These are phyloP conservation scores for Emys orbicularis DNA, from an alignment of 2,797 vertebrate genomes.

Conservation along the genomic window DNA sequence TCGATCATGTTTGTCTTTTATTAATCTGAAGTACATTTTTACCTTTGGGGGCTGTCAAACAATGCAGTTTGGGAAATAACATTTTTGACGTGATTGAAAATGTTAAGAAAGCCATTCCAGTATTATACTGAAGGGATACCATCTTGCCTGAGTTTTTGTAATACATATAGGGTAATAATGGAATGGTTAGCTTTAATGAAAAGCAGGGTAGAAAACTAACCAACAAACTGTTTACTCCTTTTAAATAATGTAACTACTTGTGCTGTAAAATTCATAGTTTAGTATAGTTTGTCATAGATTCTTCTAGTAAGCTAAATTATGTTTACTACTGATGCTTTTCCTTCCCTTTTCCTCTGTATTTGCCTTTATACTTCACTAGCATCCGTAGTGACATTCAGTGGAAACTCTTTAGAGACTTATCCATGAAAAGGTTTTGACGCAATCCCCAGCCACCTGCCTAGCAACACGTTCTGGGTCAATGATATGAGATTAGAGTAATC, in stretches of 20 bases:
- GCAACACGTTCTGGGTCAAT: constrained; percentile 70
- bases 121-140: not conserved
- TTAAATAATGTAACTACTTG: not conserved
- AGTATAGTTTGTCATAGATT: not conserved
- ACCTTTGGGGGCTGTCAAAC: not conserved
- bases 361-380: constrained; percentile 27
- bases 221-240: not conserved
- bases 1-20: not conserved
- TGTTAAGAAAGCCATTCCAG: not conserved
- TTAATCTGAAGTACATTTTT: not conserved
- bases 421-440: not conserved
- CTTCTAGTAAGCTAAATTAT: not conserved
- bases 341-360: not conserved
- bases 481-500: constrained; percentile 50
- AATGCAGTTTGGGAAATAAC: not conserved
- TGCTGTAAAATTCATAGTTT: not conserved
- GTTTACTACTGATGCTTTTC: constrained; percentile 24
- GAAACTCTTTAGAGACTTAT: constrained; percentile 36
- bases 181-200: not conserved
- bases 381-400: constrained; percentile 55
- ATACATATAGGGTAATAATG: not conserved
- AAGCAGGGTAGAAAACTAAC: not conserved
- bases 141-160: not conserved
- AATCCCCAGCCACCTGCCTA: constrained; percentile 68
- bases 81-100: not conserved